Percentiles rank a stretch among this genome's conserved stretches.
Evolutionary conservation across 2,113 vertebrate genomes (phyloP).

Genomic region (Ornithorhynchus anatinus): DNA sequence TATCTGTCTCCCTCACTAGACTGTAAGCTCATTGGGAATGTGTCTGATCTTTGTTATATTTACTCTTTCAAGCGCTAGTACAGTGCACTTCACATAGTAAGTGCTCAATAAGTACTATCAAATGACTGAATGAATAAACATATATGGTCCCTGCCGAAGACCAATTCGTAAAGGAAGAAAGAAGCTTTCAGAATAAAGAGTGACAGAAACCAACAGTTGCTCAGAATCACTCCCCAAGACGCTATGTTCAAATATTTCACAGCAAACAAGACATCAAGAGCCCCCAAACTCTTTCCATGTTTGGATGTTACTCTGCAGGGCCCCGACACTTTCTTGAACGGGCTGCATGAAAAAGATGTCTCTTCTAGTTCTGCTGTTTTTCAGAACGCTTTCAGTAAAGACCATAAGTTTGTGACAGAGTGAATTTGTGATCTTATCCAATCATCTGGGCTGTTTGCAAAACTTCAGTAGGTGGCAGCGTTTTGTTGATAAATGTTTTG

Average conservation of each 20-base stretch:
- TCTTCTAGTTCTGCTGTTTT: conserved; percentile 59
- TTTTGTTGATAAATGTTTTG: conserved; percentile 85
- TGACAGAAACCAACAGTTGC: neutral
- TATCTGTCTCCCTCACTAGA: no score
- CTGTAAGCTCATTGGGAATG: no score
- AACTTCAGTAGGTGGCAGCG: conserved; percentile 86
- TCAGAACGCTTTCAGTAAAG: conserved; percentile 67
- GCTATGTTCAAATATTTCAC: conserved; percentile 32
- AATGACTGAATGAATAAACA: no score
- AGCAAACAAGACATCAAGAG: conserved; percentile 5
- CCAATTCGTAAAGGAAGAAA: neutral
- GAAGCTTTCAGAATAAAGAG: neutral
- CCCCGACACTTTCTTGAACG: conserved; percentile 61
- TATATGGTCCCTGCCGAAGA: conserved; percentile 11
- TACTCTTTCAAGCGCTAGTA: no score
- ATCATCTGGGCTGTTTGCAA: conserved; percentile 80
- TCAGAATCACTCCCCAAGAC: neutral
- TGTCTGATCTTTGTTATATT: no score
- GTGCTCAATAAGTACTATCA: no score
- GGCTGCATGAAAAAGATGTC: conserved; percentile 60
- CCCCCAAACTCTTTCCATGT: conserved; percentile 12
- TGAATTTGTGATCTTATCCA: conserved; percentile 79
- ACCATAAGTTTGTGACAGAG: conserved; percentile 76
- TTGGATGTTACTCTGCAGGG: conserved; percentile 45
- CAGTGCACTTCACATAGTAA: no score